phyloP scores from a whole-genome alignment of 2,797 vertebrate genomes.

The Poliocrania exsul region DNA sequence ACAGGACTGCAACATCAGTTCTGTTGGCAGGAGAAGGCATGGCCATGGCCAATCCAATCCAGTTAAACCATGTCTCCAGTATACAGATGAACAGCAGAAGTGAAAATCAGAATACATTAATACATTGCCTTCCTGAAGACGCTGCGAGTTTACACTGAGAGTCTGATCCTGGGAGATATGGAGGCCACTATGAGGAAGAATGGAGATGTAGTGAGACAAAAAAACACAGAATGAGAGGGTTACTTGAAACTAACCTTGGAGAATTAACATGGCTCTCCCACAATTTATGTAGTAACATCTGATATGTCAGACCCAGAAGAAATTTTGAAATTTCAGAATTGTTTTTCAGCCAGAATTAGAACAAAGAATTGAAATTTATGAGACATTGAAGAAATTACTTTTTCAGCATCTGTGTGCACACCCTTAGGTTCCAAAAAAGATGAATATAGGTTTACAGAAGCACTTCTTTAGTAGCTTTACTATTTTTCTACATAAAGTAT shows the following conservation, averaged over 20 bases:
- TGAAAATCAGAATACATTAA: not conserved
- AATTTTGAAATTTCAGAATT: not conserved
- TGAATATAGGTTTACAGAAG: not conserved
- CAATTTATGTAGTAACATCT: not conserved
- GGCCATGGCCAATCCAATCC: constrained; percentile 39
- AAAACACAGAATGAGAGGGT: not conserved
- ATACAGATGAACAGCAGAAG: not conserved
- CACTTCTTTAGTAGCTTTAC: not conserved
- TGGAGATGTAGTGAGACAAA: not conserved
- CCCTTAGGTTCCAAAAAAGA: not conserved
- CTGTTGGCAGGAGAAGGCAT: constrained; percentile 37
- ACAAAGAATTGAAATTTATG: not conserved
- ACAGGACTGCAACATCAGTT: constrained; percentile 24
- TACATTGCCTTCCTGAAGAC: not conserved
- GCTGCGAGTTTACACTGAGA: not conserved
- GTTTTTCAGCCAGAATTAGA: not conserved
- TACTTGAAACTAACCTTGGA: not conserved
- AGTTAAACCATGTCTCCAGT: constrained; percentile 10
- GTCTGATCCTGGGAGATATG: not conserved
- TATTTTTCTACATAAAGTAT: not conserved
- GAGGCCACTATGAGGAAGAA: not conserved
- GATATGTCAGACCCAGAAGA: not conserved
- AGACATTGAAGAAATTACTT: not conserved
- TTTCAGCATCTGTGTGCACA: not conserved
- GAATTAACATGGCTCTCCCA: not conserved